A percentile compares a stretch with the other conserved stretches of the same genome.
Conservation (phyloP, 2,888 invertebrate species). For the Synanthedon tipuliformis region DNA sequence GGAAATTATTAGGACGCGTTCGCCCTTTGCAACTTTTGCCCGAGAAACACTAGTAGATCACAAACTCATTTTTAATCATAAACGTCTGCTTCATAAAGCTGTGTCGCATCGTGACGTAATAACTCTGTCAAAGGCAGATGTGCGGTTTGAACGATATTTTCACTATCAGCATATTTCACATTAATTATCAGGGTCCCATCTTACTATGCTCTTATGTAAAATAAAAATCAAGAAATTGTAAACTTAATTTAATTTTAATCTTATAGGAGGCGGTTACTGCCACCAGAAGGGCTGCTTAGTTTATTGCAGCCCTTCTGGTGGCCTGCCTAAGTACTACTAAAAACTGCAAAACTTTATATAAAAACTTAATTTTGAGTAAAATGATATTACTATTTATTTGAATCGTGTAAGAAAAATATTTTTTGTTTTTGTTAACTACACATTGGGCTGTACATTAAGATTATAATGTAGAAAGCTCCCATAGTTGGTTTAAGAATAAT, state of each 20-base stretch:
- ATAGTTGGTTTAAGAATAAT: slow-evolving; percentile 4
- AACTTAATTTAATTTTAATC: not conserved
- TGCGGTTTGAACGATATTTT: not conserved
- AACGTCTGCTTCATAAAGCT: slow-evolving; percentile 40
- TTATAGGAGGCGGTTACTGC: too few species aligned
- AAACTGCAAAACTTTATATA: slow-evolving; percentile 3
- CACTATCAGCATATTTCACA: too few species aligned
- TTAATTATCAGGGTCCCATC: too few species aligned
- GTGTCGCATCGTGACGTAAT: slow-evolving; percentile 20
- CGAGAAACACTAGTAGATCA: slow-evolving; percentile 35
- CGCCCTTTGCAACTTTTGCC: slow-evolving; percentile 41
- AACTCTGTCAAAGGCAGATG: slow-evolving; percentile 7
- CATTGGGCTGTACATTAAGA: too few species aligned
- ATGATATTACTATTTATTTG: too few species aligned
- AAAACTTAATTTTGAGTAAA: too few species aligned
- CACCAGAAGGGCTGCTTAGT: too few species aligned
- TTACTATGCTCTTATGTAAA: not conserved
- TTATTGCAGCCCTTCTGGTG: too few species aligned
- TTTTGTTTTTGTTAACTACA: too few species aligned
- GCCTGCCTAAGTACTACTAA: too few species aligned
- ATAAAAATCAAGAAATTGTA: not conserved
- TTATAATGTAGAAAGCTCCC: too few species aligned
- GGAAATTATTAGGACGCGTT: slow-evolving; percentile 52
- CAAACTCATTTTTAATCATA: slow-evolving; percentile 53
- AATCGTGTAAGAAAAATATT: too few species aligned